phyloP scores from a whole-genome alignment of 2,797 vertebrate genomes.

The Holocentrus rufus region DNA sequence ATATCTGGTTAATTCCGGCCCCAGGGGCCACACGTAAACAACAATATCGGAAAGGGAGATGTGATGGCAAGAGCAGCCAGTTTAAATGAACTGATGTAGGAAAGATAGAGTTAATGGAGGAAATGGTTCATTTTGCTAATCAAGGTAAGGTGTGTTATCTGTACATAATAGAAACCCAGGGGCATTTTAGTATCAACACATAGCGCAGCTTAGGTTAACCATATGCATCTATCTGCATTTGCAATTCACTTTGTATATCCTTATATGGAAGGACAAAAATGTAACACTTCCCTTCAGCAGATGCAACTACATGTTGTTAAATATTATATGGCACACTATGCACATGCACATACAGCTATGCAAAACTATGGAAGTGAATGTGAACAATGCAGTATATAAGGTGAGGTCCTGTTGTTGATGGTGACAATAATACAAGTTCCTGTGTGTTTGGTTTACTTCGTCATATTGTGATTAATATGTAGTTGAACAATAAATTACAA shows the following conservation, averaged over 20 bases:
- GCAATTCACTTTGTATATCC: conserved; percentile 41
- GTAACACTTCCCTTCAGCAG: conserved; percentile 49
- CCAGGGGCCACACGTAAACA: conserved; percentile 7
- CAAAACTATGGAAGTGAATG: too few species aligned
- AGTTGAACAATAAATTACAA: not conserved
- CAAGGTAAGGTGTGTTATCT: conserved; percentile 15
- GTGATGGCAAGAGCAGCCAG: not conserved
- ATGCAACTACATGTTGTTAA: conserved; percentile 30
- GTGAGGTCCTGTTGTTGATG: conserved; percentile 50
- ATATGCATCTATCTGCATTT: conserved; percentile 19
- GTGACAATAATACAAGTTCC: too few species aligned
- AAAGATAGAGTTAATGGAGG: conserved; percentile 7
- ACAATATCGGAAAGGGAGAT: conserved; percentile 13
- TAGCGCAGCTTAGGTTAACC: conserved; percentile 29
- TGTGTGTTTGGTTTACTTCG: too few species aligned
- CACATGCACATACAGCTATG: conserved; percentile 8
- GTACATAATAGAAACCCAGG: conserved; percentile 36
- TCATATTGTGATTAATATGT: too few species aligned
- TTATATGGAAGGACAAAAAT: conserved; percentile 43
- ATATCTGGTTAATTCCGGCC: conserved; percentile 17
- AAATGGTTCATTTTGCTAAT: conserved; percentile 14
- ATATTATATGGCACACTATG: conserved; percentile 14
- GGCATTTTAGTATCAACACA: conserved; percentile 23
- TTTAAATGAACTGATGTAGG: not conserved
- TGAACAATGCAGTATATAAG: conserved; percentile 29